Base-by-base conservation (phyloP, 1,140 invertebrate species). In the Andricus grossulariae region DNA sequence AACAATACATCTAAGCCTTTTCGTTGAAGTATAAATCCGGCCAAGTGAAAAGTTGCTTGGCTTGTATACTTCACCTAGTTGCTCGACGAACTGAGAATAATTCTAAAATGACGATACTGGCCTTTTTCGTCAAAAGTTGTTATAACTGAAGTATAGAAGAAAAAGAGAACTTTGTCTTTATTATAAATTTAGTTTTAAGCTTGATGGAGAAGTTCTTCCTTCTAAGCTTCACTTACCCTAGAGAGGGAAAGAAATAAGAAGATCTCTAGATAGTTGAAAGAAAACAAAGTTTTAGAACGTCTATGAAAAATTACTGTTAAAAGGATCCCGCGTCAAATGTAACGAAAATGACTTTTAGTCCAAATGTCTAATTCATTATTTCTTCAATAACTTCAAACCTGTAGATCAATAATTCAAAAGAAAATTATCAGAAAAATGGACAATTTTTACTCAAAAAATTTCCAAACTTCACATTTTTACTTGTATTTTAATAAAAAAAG, bases 41-140 rank as follows among this genome's bases (percentile, higher is more conserved):
- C 12, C 13, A 15, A 73, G 72, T 73, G 54, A 54, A 73, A 73
- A 73, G 72, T 73, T 73, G 45, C 15, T 73, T 25, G 32, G 5
- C 16, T 73, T 73, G 39, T 21, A 21, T 73, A 55, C 50, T 52
- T 73, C 18, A 73, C 49, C 72, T 32, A 73, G 6, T 73, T 73
- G 72, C 51, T 50, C 50, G n/a, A 5, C 25, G 60, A 10, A n/a
- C 60, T 66, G 60, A 66, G 15, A 66, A 66, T 16, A 66, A 66
- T 66, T 66, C n/a, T n/a, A 16, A 39, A 66, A 25, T 15, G 60
- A 39, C 32, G 16, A 66, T 13, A 39, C 21, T 32, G 13, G 25
- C 21, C 25, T 32, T 32, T 32, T 60, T 25, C 6, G 32, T 39
- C n/a, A 32, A 16, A 66, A 66, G 39, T 60, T 60, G 16, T 60